Percentiles rank a stretch among this genome's conserved stretches.
phyloP scores from a whole-genome alignment of 2,888 invertebrate genomes.

The Villa cingulata region DNA sequence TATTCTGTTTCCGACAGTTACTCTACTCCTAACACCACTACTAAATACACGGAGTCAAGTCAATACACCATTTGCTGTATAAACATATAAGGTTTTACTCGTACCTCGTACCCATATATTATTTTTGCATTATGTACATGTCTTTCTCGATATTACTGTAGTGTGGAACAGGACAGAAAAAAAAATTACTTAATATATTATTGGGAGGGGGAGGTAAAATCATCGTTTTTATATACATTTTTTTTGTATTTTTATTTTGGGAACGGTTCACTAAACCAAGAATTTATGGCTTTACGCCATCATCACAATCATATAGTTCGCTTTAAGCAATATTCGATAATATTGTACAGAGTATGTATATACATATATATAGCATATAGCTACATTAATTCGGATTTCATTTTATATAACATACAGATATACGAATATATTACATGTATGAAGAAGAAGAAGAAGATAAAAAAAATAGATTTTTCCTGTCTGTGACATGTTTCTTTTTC shows the following conservation, averaged over 20 bases:
- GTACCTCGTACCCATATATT: neutral
- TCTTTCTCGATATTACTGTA: too few relatives aligned
- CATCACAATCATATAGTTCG: slow-evolving; percentile 1
- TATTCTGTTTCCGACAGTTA: neutral
- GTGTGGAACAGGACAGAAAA: too few relatives aligned
- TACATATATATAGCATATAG: too few relatives aligned
- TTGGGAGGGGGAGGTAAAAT: neutral
- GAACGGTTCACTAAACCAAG: slow-evolving; percentile 12
- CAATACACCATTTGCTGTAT: too few relatives aligned
- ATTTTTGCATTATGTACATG: too few relatives aligned
- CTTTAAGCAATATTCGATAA: slow-evolving; percentile 9
- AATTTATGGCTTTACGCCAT: slow-evolving; percentile 12
- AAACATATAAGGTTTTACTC: slow-evolving; percentile 1
- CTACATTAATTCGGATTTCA: neutral
- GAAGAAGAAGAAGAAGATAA: too few relatives aligned
- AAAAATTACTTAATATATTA: neutral
- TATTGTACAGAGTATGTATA: neutral
- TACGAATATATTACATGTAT: too few relatives aligned
- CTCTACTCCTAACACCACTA: too few relatives aligned
- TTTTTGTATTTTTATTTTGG: too few relatives aligned
- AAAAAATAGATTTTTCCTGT: too few relatives aligned
- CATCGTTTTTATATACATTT: too few relatives aligned
- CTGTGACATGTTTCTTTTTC: neutral
- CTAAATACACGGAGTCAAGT: too few relatives aligned
- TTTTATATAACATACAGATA: neutral